Percentiles rank a stretch among this genome's conserved stretches.
Evolutionary conservation across 2,797 vertebrate species (phyloP).

Genomic region (Lepilemur septentrionalis): DNA sequence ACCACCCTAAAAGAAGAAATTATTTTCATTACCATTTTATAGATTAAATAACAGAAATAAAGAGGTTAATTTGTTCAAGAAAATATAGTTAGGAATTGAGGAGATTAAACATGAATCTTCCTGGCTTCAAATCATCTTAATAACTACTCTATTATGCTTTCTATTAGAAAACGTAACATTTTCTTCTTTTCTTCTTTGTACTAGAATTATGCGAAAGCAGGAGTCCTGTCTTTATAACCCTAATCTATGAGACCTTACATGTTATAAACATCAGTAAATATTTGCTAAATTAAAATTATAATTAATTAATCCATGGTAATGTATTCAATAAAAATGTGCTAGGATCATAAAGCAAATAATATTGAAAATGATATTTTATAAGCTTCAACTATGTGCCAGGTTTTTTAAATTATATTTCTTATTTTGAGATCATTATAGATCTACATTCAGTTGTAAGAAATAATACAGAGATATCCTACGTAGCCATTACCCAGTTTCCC

Average conservation of each 20-base stretch:
- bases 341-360: background rate
- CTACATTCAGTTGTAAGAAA: background rate
- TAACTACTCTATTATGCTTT: background rate
- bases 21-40: background rate
- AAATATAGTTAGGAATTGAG: background rate
- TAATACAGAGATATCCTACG: background rate
- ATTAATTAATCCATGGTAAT: background rate
- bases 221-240: background rate
- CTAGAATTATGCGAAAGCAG: background rate
- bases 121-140: background rate
- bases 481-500: background rate
- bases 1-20: background rate
- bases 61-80: background rate
- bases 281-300: background rate
- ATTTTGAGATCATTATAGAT: background rate
- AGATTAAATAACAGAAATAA: slow-evolving; percentile 12
- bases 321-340: background rate
- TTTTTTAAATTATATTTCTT: background rate
- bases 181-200: background rate
- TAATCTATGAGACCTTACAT: background rate
- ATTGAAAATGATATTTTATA: background rate
- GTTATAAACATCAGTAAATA: background rate
- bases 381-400: background rate
- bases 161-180: background rate
- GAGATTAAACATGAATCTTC: background rate